Conservation (phyloP, 2,888 invertebrate genomes). For the Agonopterix alstromeriana region DNA sequence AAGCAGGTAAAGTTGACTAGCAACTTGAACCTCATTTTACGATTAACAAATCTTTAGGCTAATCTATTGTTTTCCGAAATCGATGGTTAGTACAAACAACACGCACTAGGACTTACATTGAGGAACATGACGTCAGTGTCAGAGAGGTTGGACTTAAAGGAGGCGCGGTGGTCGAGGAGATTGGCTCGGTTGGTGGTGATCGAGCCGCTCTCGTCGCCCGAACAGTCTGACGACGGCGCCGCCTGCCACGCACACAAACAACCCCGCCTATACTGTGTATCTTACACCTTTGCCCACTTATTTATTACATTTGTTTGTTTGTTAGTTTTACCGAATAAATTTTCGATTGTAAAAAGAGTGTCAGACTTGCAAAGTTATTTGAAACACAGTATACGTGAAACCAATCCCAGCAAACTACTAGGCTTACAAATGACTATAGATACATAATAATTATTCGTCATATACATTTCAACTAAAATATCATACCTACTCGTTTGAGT, state of each 20-base stretch:
- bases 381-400: not conserved
- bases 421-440: too few relatives aligned
- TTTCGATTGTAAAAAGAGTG: too few relatives aligned
- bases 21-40: too few relatives aligned
- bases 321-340: too few relatives aligned
- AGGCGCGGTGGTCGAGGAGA: slow-evolving; percentile 84
- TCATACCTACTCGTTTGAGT: too few relatives aligned
- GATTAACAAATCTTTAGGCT: too few relatives aligned
- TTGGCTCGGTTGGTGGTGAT: slow-evolving; percentile 87
- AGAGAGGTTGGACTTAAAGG: slow-evolving; percentile 93
- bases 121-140: slow-evolving; percentile 95
- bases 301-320: too few relatives aligned
- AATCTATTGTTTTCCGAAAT: not conserved
- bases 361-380: not conserved
- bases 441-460: too few relatives aligned
- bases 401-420: too few relatives aligned
- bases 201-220: slow-evolving; percentile 83
- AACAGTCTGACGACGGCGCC: slow-evolving; percentile 80
- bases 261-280: slow-evolving; percentile 7
- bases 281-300: too few relatives aligned
- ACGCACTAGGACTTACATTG: slow-evolving; percentile 82
- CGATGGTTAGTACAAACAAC: slow-evolving; percentile 15
- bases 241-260: slow-evolving; percentile 62
- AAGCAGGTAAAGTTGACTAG: too few relatives aligned
- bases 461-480: too few relatives aligned